Evolutionary conservation across 2,113 vertebrate species (phyloP).

Genomic region (Trichomycterus rosablanca): DNA sequence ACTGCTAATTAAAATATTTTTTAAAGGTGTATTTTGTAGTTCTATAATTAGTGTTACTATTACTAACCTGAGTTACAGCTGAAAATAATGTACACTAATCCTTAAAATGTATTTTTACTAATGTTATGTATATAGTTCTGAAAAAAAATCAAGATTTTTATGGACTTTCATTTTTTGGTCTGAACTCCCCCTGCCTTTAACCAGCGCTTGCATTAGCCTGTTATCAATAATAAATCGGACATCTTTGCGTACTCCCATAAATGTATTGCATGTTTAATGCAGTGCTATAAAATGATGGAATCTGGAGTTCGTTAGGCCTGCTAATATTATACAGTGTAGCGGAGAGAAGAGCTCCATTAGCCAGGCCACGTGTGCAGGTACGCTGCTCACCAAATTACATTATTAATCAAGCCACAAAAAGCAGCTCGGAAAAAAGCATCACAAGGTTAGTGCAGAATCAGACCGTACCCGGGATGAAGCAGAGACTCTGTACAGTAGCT

Average conservation of each 20-base stretch:
- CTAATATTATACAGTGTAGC: neutral
- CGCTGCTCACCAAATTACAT: conserved; percentile 21
- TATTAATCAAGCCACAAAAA: conserved; percentile 30
- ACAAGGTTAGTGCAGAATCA: conserved; percentile 20
- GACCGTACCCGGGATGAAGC: neutral
- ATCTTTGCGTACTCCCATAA: conserved; percentile 1
- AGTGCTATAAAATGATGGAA: conserved; percentile 8
- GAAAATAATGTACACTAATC: neutral
- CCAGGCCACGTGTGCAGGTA: conserved; percentile 14
- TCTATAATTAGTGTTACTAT: too few species aligned
- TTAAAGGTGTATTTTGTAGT: too few species aligned
- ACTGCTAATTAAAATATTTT: too few species aligned
- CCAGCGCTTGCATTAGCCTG: neutral
- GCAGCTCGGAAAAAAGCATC: neutral
- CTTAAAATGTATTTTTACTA: neutral
- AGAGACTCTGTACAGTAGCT: neutral
- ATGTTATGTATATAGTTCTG: neutral
- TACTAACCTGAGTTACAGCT: neutral
- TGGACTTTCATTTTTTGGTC: neutral
- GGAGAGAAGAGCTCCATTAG: conserved; percentile 11
- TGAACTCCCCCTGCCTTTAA: neutral
- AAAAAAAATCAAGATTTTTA: neutral
- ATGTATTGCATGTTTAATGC: conserved; percentile 5
- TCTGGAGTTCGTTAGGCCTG: conserved; percentile 7
- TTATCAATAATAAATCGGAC: conserved; percentile 5